phyloP scores from a whole-genome alignment of 2,888 invertebrate species.

The Myopa tessellatipennis region DNA sequence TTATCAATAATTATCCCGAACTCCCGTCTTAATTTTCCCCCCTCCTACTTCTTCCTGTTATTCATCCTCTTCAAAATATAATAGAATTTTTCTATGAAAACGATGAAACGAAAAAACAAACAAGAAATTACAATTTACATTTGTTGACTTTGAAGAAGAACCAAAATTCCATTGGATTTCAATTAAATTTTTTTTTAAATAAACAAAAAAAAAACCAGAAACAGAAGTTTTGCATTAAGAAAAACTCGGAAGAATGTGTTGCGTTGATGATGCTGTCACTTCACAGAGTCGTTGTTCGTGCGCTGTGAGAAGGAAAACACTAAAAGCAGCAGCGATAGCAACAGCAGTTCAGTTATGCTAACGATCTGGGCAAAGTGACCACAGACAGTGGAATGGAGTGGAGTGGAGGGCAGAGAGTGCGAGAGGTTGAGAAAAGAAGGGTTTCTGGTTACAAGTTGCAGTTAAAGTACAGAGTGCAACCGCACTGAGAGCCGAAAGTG shows the following conservation, averaged over 20 bases:
- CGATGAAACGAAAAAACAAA: neutral
- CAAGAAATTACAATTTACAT: constrained; percentile 5
- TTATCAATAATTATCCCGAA: no score
- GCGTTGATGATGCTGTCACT: neutral
- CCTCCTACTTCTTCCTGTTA: no score
- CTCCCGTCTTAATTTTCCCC: no score
- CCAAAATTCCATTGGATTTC: neutral
- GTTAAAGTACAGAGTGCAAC: constrained; percentile 12
- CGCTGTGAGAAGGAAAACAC: constrained; percentile 15
- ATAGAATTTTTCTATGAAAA: no score
- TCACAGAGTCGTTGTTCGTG: neutral
- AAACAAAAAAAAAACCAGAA: constrained; percentile 5
- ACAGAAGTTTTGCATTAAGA: constrained; percentile 19
- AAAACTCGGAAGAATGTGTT: neutral
- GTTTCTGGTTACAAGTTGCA: neutral
- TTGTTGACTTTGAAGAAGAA: no score
- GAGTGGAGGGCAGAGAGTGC: no score
- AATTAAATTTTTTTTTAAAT: neutral
- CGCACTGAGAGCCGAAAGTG: constrained; percentile 39
- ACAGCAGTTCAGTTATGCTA: constrained; percentile 43
- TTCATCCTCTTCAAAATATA: no score
- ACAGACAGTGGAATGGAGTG: neutral
- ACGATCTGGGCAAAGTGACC: constrained; percentile 35
- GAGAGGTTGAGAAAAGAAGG: neutral
- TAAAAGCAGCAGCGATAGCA: constrained; percentile 28